Conservation (phyloP, 2,888 invertebrate genomes). For the Eurois occulta region DNA sequence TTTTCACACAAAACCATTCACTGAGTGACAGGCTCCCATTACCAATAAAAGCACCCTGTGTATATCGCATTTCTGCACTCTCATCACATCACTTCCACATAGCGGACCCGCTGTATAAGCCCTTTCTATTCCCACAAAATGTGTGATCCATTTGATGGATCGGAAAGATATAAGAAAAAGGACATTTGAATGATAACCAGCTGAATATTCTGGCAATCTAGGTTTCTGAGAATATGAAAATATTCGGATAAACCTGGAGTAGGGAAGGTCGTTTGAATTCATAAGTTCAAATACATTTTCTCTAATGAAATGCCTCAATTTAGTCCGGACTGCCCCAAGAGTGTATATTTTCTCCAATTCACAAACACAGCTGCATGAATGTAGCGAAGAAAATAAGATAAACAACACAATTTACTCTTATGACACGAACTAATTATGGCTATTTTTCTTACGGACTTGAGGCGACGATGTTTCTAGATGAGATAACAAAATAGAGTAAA, state of each 20-base stretch:
- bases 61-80: constrained; percentile 49
- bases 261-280: constrained; percentile 34
- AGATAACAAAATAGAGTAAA: constrained; percentile 19
- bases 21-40: constrained; percentile 50
- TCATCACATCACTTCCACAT: constrained; percentile 52
- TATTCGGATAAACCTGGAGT: constrained; percentile 3
- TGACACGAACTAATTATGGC: constrained; percentile 39
- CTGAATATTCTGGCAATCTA: constrained; percentile 29
- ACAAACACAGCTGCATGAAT: not conserved
- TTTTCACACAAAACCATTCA: constrained; percentile 34
- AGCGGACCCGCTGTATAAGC: constrained; percentile 28
- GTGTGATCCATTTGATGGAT: constrained; percentile 38
- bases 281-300: constrained; percentile 44
- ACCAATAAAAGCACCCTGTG: constrained; percentile 47
- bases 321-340: not conserved
- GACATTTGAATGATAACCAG: constrained; percentile 45
- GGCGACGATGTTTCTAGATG: constrained; percentile 8
- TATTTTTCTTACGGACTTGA: constrained; percentile 37
- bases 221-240: not conserved
- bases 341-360: not conserved
- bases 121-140: constrained; percentile 25
- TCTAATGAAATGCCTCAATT: constrained; percentile 24
- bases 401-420: constrained; percentile 32
- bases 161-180: constrained; percentile 11
- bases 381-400: constrained; percentile 27